These are phyloP conservation scores for Aphelinus certus DNA, from an alignment of 1,140 invertebrate species.

Conservation along the genomic window DNA sequence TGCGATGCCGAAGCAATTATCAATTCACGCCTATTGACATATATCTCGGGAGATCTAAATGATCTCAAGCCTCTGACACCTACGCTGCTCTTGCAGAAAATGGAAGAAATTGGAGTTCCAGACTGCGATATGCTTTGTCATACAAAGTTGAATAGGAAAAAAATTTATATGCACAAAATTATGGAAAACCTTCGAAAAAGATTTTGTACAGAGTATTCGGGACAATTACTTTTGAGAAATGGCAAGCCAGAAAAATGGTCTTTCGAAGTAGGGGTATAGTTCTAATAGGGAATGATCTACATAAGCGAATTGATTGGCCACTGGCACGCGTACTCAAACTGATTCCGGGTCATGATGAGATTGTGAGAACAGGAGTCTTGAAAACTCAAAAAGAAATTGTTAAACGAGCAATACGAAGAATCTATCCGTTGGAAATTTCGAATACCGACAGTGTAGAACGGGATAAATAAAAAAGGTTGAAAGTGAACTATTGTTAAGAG, in stretches of 20 bases:
- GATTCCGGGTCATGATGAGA: conserved; percentile 13
- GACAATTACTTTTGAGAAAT: conserved; percentile 18
- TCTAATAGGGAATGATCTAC: conserved; percentile 21
- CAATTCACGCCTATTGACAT: conserved; percentile 42
- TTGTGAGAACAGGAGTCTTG: conserved; percentile 1
- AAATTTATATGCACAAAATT: conserved; percentile 2
- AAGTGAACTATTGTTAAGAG: no score
- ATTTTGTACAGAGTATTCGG: conserved; percentile 45
- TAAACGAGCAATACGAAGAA: conserved; percentile 10
- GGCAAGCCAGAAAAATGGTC: conserved; percentile 7
- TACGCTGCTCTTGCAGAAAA: conserved; percentile 41
- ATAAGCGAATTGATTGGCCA: conserved; percentile 31
- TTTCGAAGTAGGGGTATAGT: conserved; percentile 29
- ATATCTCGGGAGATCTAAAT: conserved; percentile 41
- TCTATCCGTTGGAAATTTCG: conserved; percentile 20
- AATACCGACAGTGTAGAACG: no score
- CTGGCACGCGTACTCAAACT: conserved; percentile 10
- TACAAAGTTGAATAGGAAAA: neutral
- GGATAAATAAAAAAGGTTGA: no score
- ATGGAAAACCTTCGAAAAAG: conserved; percentile 4
- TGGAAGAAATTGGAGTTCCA: conserved; percentile 32
- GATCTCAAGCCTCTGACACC: conserved; percentile 37
- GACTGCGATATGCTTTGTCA: conserved; percentile 30
- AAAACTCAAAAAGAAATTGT: conserved; percentile 15
- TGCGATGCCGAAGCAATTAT: no score